Conservation (phyloP, 2,113 vertebrate genomes). For the Dromaius novaehollandiae region DNA sequence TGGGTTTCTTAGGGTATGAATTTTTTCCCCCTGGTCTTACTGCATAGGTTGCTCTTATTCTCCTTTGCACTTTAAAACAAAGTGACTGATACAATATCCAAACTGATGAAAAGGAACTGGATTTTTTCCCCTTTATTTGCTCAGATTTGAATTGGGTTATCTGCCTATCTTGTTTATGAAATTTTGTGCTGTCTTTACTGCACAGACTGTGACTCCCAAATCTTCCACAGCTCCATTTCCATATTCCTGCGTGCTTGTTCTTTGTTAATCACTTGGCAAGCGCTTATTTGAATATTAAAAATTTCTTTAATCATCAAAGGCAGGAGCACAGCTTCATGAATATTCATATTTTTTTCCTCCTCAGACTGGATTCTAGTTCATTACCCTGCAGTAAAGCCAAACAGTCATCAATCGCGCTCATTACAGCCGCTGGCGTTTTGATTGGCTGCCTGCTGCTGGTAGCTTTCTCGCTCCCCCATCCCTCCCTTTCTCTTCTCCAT, state of each 20-base stretch:
- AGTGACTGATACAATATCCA: slow-evolving; percentile 78
- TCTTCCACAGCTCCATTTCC: slow-evolving; percentile 89
- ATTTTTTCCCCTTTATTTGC: slow-evolving; percentile 69
- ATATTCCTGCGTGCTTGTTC: slow-evolving; percentile 93
- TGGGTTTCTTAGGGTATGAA: slow-evolving; percentile 38
- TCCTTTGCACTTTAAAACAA: slow-evolving; percentile 65
- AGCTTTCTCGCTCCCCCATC: slow-evolving; percentile 73
- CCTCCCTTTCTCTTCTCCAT: slow-evolving; percentile 70
- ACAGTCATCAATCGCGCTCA: slow-evolving; percentile 95
- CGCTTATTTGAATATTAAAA: slow-evolving; percentile 99
- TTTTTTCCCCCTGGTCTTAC: rapidly evolving
- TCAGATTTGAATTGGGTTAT: slow-evolving; percentile 78
- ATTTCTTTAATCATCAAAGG: slow-evolving; percentile 99
- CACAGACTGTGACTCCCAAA: slow-evolving; percentile 80
- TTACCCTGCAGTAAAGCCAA: slow-evolving; percentile 98
- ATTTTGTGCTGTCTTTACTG: slow-evolving; percentile 79
- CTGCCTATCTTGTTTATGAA: slow-evolving; percentile 83
- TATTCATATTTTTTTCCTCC: slow-evolving; percentile 95
- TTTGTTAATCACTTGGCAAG: slow-evolving; percentile 99
- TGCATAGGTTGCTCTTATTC: slow-evolving; percentile 46
- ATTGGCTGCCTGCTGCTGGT: slow-evolving; percentile 87
- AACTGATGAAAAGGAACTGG: slow-evolving; percentile 66
- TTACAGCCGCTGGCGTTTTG: slow-evolving; percentile 86
- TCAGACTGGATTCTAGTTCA: slow-evolving; percentile 96
- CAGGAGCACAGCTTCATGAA: slow-evolving; percentile 97